Evolutionary conservation across 2,888 invertebrate genomes (phyloP), one percentile per base, ranked within the genome.

Genomic region (Keiferia lycopersicella): DNA sequence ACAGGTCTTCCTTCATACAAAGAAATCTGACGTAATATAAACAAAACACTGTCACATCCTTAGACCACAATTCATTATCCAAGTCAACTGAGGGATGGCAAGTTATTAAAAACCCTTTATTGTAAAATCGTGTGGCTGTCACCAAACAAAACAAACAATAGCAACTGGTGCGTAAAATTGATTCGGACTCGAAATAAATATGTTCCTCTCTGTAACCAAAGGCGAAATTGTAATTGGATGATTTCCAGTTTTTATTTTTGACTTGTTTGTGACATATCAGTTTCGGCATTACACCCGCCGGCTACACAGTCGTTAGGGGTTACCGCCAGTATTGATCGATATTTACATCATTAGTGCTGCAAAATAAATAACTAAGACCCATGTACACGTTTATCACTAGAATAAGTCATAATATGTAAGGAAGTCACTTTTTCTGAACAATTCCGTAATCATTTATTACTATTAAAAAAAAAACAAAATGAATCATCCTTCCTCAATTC

Each of bases 401-500:
- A 14, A 41, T 41, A 14, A 41, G 4, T 45, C 8, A 22, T 22
- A 53, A 0, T 22, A 12, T 10, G 20, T 22, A 53, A 14, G 51
- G 12, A 16, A 34, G 14, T 26, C 16, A 14, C 6, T 56, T 10
- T 30, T 30, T 34, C 34, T 34, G 34, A 61, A 48, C 30, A 61
- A 61, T 18, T 6, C 53, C 12, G 61, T 18, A 61, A 45, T 76
- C 72, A 70, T 69, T 73, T 71, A 75, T 73, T 70, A 75, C 70
- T 71, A 77, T 75, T 68, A 66, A 62, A 64, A 75, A n/a, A 71
- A 62, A 80, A 79, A 79, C 75, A 79, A 77, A 76, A 81, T 79
- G 78, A 81, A 82, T 83, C 80, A 79, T 79, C 74, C 77, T 70
- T 74, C 74, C 72, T 75, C 75, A 78, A 82, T 84, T 83, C 81